Base-by-base conservation (phyloP, 1,140 invertebrate genomes). In the Megalopta genalis region DNA sequence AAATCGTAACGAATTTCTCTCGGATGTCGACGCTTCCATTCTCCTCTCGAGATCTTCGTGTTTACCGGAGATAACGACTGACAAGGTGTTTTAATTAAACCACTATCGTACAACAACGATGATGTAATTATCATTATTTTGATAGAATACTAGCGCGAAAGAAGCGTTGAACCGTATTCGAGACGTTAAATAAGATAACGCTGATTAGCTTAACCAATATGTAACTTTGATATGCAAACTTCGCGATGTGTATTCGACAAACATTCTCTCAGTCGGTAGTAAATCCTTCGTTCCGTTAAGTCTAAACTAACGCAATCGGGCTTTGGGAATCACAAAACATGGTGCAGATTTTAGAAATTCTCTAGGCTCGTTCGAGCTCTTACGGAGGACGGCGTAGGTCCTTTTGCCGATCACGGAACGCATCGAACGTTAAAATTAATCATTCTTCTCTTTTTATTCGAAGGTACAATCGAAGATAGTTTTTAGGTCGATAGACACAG, bases 111-210 rank as follows among this genome's bases (percentile, higher is more conserved):
- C 7, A 63, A 62, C 60, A 25, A 37, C 60, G 60, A 63, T 64
- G 32, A 71, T 62, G 62, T 16, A 37, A 74, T 64, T n/a, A 21
- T 63, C 16, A 16, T 62, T 62, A 32, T 25, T 12, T 14, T 60
- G 23, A n/a, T 6, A 42, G 12, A 65, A 23, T 32, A 25, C 46
- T 10, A 25, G 14, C 14, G 25, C 16, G 60, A 67, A 72, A 32
- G 76, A 78, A 74, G 54, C 68, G n/a, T 79, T 66, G 77, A 60
- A 64, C 21, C 32, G 27, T 49, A 49, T 57, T 27, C 46, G 71
- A 60, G 42, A 39, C 54, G 46, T 75, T 10, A 67, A 80, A 75
- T 32, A 67, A 80, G 77, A 80, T 73, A 80, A 80, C 60, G 23
- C 21, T 23, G 76, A 71, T 77, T 64, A 54, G 23, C 32, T 32